A percentile compares a stretch with the other conserved stretches of the same genome.
Evolutionary conservation across 1,140 invertebrate genomes (phyloP).

Genomic region (Trinorchestia longiramus): DNA sequence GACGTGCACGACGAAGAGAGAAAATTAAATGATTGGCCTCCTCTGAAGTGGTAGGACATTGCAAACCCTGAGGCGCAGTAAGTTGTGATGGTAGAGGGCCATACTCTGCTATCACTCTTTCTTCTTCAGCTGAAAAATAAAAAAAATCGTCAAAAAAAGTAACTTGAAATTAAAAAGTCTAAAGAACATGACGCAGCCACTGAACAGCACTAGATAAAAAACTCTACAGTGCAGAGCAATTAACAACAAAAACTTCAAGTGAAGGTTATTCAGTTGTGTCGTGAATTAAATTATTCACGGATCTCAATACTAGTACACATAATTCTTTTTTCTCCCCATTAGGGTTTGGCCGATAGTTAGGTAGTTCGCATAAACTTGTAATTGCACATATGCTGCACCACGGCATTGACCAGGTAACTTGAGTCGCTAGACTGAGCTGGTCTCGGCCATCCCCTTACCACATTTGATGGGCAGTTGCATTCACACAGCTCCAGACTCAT

Average conservation of each 20-base stretch:
- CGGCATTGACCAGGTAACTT: too few species aligned
- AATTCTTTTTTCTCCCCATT: neutral
- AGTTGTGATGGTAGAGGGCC: conserved; percentile 23
- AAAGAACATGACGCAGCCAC: neutral
- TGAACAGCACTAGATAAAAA: neutral
- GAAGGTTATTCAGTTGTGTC: neutral
- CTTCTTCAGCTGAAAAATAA: conserved; percentile 21
- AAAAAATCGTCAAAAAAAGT: neutral
- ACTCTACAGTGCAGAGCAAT: neutral
- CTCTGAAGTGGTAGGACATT: neutral
- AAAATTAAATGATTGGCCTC: conserved; percentile 27
- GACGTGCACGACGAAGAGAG: neutral
- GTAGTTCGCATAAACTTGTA: neutral
- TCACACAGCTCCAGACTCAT: neutral
- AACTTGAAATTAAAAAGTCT: neutral
- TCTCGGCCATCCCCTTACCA: too few species aligned
- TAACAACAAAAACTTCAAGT: neutral
- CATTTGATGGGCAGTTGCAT: neutral
- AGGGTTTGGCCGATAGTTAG: neutral
- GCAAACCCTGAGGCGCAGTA: neutral
- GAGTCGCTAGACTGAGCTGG: too few species aligned
- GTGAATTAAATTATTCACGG: neutral
- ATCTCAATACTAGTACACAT: neutral
- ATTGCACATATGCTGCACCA: too few species aligned
- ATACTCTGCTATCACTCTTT: neutral